Percentiles rank a stretch among this genome's conserved stretches.
Evolutionary conservation across 1,140 invertebrate species (phyloP).

Genomic region (Geopemphigus sp.): DNA sequence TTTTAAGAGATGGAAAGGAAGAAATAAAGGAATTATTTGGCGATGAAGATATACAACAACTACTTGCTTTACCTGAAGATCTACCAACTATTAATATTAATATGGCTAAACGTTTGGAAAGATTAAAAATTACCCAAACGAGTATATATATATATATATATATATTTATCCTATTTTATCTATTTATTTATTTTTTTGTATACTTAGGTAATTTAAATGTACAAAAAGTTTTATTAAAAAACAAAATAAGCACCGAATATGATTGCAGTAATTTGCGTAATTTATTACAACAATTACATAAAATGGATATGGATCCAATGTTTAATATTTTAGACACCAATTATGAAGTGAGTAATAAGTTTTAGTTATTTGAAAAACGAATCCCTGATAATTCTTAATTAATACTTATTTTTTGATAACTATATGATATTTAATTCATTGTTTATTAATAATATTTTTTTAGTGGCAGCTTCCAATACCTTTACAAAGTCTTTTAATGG

Average conservation of each 20-base stretch:
- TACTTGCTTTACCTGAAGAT: slow-evolving; percentile 26
- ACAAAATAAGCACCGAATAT: slow-evolving; percentile 28
- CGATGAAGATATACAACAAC: slow-evolving; percentile 16
- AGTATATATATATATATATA: background rate
- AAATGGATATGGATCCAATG: slow-evolving; percentile 23
- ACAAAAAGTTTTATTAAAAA: slow-evolving; percentile 38
- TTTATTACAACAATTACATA: slow-evolving; percentile 32
- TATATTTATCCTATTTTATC: background rate
- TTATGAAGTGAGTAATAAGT: slow-evolving; percentile 18
- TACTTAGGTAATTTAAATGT: slow-evolving; percentile 6
- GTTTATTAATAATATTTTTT: background rate
- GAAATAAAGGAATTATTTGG: slow-evolving; percentile 19
- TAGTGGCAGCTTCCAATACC: slow-evolving; percentile 49
- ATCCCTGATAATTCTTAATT: too few relatives aligned
- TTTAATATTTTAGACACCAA: slow-evolving; percentile 34
- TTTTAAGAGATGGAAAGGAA: slow-evolving; percentile 26
- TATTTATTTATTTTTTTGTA: background rate
- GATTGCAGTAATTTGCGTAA: slow-evolving; percentile 8
- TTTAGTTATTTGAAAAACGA: background rate
- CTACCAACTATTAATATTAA: slow-evolving; percentile 17
- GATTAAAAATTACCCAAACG: slow-evolving; percentile 4
- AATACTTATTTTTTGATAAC: too few relatives aligned
- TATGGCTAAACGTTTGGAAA: slow-evolving; percentile 37
- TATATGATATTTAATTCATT: background rate
- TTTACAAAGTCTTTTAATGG: slow-evolving; percentile 43